A percentile compares a stretch with the other conserved stretches of the same genome.
Evolutionary conservation across 2,888 invertebrate genomes (phyloP).

Genomic region (Saturnia japonica): DNA sequence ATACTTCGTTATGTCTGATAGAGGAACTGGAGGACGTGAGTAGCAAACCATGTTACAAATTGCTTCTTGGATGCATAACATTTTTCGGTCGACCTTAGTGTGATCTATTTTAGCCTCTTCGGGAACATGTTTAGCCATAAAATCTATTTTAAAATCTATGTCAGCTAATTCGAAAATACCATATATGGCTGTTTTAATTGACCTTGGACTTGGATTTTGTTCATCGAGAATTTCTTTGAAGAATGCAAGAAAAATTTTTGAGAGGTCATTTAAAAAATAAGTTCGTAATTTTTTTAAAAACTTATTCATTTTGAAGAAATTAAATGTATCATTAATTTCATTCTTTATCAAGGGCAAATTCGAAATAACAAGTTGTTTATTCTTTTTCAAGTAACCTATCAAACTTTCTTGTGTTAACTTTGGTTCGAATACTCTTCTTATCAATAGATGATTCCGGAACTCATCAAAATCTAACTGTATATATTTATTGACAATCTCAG

Average conservation of each 20-base stretch:
- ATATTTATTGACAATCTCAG: conserved; percentile 44
- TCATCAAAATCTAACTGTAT: conserved; percentile 38
- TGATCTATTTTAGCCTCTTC: conserved; percentile 45
- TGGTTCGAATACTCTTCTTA: conserved; percentile 23
- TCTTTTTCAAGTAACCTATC: conserved; percentile 37
- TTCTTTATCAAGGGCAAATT: conserved; percentile 30
- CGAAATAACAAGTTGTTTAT: conserved; percentile 31
- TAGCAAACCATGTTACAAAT: conserved; percentile 50
- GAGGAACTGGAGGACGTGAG: conserved; percentile 53
- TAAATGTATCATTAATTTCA: conserved; percentile 12
- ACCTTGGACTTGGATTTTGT: conserved; percentile 20
- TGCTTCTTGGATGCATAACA: conserved; percentile 45
- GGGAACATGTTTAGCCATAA: conserved; percentile 50
- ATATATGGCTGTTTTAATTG: conserved; percentile 36
- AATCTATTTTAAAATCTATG: conserved; percentile 36
- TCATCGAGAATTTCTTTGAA: conserved; percentile 23
- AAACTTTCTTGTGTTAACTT: conserved; percentile 30
- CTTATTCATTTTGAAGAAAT: conserved; percentile 24
- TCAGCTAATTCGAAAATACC: conserved; percentile 50
- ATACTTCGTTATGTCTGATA: conserved; percentile 41
- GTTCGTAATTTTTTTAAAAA: conserved; percentile 4
- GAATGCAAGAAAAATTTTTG: conserved; percentile 26
- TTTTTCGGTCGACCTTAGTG: conserved; percentile 32
- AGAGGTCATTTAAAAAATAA: not conserved
- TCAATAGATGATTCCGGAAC: conserved; percentile 29